Evolutionary conservation across 2,797 vertebrate species (phyloP), one percentile per base, ranked within the genome.

Genomic region (Caiman crocodilus): DNA sequence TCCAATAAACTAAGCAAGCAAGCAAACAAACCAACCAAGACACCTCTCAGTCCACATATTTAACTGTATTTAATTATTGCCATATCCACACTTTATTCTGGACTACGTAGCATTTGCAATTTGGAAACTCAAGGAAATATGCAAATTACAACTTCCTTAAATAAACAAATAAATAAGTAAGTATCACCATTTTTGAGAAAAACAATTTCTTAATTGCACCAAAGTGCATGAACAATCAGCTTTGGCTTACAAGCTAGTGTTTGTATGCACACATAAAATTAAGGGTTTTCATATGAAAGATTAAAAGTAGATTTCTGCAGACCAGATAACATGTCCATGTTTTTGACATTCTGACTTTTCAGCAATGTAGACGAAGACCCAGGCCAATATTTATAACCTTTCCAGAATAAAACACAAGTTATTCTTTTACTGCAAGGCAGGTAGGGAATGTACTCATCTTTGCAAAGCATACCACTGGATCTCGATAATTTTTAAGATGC

Each of bases 291-390:
- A 76, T 8, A 83, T 88, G 63, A 8, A 79, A 76, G 89, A 55
- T 58, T 63, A 63, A 89, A 88, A 32, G 6, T 76, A 92, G 5
- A 80, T 87, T 59, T 17, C 73, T 84, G 61, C 15, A 79, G 56
- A 63, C 75, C 25, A 79, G 35, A 18, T 50, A 26, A 25, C 93
- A 50, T 50, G 42, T 10, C 42, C 42, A 50, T 50, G 42, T 50
- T 50, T 50, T 50, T 50, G 42, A 50, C 42, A 50, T 50, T 50
- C 42, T 50, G 42, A 50, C 42, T 50, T 50, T 50, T 50, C 42
- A 50, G 42, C 42, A 50, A 50, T 50, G 42, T 50, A 50, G 42
- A 50, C 9, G 88, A 87, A 2, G 30, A 15, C 65, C 28, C 32
- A 30, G 26, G 67, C 42, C 13, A 63, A 25, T 17, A 58, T 18